phyloP scores from a whole-genome alignment of 2,113 vertebrate genomes.

The Sturnira hondurensis region DNA sequence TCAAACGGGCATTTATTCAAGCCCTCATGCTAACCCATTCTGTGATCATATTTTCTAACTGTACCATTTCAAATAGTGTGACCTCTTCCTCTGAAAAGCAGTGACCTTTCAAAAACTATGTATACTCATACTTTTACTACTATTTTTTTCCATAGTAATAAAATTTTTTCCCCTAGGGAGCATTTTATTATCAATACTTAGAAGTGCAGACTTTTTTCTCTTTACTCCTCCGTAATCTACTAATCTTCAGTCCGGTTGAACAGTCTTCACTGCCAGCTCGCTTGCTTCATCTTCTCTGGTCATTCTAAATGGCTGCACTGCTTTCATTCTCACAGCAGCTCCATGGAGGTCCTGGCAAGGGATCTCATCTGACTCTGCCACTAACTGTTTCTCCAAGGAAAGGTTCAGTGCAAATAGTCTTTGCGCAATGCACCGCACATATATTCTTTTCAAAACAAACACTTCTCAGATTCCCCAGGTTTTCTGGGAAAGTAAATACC shows the following conservation, averaged over 20 bases:
- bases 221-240: background rate
- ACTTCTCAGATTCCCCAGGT: constrained; percentile 1
- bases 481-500: constrained; percentile 36
- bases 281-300: background rate
- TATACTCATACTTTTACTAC: background rate
- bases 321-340: background rate
- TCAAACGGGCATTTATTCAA: background rate
- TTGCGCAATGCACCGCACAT: background rate
- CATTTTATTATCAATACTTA: background rate
- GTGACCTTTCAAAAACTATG: background rate
- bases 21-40: background rate
- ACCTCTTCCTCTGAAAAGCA: background rate
- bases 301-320: background rate
- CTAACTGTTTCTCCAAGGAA: background rate
- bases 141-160: background rate
- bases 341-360: constrained; percentile 30
- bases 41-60: background rate
- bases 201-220: background rate
- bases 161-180: background rate
- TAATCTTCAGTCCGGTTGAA: background rate
- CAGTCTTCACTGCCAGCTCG: background rate
- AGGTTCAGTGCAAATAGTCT: background rate
- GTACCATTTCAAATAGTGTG: background rate
- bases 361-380: background rate
- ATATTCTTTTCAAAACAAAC: constrained; percentile 37